Percentiles rank a stretch among this genome's conserved stretches.
Evolutionary conservation across 2,113 vertebrate genomes (phyloP).

Genomic region (Erythrocercus mccallii): DNA sequence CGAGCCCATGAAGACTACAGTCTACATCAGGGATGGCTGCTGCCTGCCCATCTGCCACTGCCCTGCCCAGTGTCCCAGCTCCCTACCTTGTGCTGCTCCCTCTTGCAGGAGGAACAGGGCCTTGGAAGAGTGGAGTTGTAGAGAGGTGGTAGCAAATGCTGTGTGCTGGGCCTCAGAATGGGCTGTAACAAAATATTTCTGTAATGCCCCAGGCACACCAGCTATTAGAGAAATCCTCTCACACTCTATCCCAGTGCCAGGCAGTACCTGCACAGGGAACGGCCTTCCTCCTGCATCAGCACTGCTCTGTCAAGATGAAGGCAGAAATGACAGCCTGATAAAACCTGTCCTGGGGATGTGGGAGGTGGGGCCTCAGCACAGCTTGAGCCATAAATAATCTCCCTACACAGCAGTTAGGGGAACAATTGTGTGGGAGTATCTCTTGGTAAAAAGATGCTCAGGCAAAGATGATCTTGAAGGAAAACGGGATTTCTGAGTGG

Average conservation of each 20-base stretch:
- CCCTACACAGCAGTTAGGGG: slow-evolving; percentile 7
- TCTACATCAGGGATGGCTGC: accelerated
- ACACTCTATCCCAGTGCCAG: neutral
- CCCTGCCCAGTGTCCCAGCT: neutral
- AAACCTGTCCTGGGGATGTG: neutral
- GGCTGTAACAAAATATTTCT: neutral
- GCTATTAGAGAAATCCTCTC: neutral
- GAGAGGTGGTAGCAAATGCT: neutral
- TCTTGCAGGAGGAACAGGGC: neutral
- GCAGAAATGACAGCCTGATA: neutral
- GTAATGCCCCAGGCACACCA: neutral
- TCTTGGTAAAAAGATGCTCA: slow-evolving; percentile 22
- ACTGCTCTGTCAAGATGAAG: neutral
- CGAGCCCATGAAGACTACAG: neutral
- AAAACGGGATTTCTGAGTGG: neutral
- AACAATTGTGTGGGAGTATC: slow-evolving; percentile 53
- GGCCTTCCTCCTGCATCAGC: neutral
- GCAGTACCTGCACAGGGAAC: accelerated
- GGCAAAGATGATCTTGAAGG: neutral
- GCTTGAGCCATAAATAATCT: slow-evolving; percentile 57
- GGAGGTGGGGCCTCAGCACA: slow-evolving; percentile 34
- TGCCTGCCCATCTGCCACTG: neutral
- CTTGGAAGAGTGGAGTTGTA: neutral
- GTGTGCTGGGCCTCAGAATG: neutral
- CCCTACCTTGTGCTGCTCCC: neutral